Percentiles rank a stretch among this genome's conserved stretches.
Evolutionary conservation across 2,797 vertebrate species (phyloP).

Genomic region (Parauchenoglanis ngamensis): DNA sequence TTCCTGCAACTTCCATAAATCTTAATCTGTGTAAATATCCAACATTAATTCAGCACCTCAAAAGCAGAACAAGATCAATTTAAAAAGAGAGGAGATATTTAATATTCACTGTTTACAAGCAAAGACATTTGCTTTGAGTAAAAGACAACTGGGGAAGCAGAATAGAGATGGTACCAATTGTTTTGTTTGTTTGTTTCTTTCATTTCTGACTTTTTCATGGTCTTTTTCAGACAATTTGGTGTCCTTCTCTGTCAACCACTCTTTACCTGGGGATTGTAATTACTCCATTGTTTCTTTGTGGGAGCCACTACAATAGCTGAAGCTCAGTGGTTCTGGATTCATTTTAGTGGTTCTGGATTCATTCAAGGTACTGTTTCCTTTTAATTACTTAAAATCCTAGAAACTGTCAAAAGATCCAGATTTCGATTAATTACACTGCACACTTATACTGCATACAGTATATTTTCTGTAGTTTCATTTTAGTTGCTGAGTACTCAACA

Average conservation of each 20-base stretch:
- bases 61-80: conserved; percentile 35
- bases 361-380: not conserved
- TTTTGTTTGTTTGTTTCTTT: conserved; percentile 38
- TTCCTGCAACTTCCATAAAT: not conserved
- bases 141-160: conserved; percentile 42
- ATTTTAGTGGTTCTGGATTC: not conserved
- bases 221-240: conserved; percentile 48
- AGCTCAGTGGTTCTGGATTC: not conserved
- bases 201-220: conserved; percentile 51
- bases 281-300: conserved; percentile 49
- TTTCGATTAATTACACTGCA: not conserved
- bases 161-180: conserved; percentile 50
- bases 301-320: conserved; percentile 45
- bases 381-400: not conserved
- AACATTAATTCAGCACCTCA: no score
- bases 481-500: not conserved
- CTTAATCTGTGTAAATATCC: not conserved
- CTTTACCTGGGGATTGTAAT: conserved; percentile 57
- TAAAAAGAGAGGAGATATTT: not conserved
- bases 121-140: conserved; percentile 37
- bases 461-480: conserved; percentile 41
- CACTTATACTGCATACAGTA: no score
- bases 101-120: conserved; percentile 25
- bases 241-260: conserved; percentile 52
- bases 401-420: not conserved